These are phyloP conservation scores for Acrocephalus kingi DNA, from an alignment of 2,113 vertebrate species.

Conservation along the genomic window DNA sequence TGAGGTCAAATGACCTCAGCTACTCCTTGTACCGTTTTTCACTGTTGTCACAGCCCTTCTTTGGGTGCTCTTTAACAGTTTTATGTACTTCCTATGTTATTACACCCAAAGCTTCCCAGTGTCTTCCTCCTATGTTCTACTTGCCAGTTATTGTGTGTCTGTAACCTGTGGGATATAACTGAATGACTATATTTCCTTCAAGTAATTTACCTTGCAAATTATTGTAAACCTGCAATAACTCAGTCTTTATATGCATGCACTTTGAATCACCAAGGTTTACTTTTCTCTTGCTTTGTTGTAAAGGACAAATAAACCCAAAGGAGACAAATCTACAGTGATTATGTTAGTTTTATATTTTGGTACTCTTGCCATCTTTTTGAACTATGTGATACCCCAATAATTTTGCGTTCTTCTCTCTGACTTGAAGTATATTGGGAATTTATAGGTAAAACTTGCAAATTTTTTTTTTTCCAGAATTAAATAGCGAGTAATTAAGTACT, in stretches of 20 bases:
- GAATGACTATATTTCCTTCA: background rate
- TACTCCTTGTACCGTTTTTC: background rate
- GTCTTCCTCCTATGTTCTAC: background rate
- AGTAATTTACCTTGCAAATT: background rate
- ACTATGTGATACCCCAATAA: background rate
- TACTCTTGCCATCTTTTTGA: background rate
- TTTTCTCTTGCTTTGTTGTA: background rate
- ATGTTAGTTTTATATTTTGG: background rate
- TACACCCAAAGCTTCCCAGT: rapidly evolving
- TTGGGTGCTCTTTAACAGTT: background rate
- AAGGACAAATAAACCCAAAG: background rate
- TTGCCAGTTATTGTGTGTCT: background rate
- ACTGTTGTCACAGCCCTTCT: background rate
- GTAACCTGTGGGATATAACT: background rate
- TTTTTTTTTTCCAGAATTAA: background rate
- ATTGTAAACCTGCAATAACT: background rate
- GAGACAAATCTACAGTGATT: background rate
- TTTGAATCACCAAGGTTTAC: background rate
- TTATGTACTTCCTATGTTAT: background rate
- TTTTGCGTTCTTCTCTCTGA: background rate
- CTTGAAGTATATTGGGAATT: background rate
- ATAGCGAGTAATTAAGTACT: background rate
- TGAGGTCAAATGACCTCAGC: background rate
- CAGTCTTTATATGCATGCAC: background rate
- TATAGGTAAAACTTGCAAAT: background rate